These are phyloP conservation scores for Podarcis muralis DNA, from an alignment of 2,113 vertebrate genomes.

Conservation along the genomic window DNA sequence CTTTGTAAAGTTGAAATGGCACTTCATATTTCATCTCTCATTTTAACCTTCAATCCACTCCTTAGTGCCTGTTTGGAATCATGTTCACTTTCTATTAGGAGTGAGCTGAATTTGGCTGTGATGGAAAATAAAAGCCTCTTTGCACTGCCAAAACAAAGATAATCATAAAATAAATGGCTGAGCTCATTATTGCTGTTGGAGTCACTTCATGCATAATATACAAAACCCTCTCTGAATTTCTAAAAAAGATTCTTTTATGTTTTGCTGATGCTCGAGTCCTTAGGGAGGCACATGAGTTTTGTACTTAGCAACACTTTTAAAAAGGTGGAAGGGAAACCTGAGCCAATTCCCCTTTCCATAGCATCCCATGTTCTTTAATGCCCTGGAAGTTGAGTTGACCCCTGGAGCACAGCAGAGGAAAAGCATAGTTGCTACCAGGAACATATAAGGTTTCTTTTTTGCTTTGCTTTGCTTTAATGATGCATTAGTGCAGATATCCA, in stretches of 20 bases:
- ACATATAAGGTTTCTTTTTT: no score
- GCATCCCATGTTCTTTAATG: background rate
- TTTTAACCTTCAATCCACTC: conserved; percentile 22
- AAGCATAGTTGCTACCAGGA: no score
- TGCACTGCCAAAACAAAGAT: conserved; percentile 25
- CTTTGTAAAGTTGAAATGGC: conserved; percentile 9
- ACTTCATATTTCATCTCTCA: conserved; percentile 4
- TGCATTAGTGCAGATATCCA: no score
- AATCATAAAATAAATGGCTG: conserved; percentile 34
- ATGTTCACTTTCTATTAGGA: conserved; percentile 15
- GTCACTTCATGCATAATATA: conserved; percentile 27
- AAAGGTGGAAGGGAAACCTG: conserved; percentile 12
- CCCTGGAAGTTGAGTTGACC: background rate
- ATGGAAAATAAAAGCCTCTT: background rate
- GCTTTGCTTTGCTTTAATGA: no score
- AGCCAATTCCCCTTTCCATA: conserved; percentile 12
- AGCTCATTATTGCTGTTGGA: conserved; percentile 38
- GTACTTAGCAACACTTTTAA: background rate
- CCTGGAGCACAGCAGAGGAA: no score
- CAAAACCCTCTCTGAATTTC: conserved; percentile 22
- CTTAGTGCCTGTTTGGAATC: background rate
- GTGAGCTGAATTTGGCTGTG: conserved; percentile 3
- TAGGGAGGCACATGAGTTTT: conserved; percentile 8
- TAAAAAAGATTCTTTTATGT: conserved; percentile 21
- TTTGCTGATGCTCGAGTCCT: background rate